Conservation (phyloP, 2,113 vertebrate species). For the Hippoglossus stenolepis region DNA sequence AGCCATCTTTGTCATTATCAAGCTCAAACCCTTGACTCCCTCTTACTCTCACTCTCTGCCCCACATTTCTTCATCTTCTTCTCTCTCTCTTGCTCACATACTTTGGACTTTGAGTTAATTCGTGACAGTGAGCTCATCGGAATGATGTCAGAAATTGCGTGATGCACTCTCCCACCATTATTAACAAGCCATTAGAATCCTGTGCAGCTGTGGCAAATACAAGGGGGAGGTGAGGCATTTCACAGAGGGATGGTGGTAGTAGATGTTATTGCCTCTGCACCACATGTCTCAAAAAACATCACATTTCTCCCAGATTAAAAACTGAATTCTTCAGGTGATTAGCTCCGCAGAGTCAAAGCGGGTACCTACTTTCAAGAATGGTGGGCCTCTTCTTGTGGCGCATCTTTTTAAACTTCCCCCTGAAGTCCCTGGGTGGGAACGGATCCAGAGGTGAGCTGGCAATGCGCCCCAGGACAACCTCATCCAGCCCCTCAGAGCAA, state of each 20-base stretch:
- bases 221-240: slow-evolving; percentile 64
- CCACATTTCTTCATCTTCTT: slow-evolving; percentile 15
- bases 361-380: slow-evolving; percentile 92
- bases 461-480: slow-evolving; percentile 77
- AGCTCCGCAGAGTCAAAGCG: slow-evolving; percentile 8
- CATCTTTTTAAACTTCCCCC: slow-evolving; percentile 88
- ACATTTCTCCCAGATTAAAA: slow-evolving; percentile 19
- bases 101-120: not conserved
- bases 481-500: slow-evolving; percentile 77
- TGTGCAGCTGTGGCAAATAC: slow-evolving; percentile 43
- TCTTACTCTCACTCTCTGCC: slow-evolving; percentile 3
- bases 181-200: slow-evolving; percentile 47
- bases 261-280: slow-evolving; percentile 13
- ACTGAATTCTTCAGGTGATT: not conserved
- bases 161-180: slow-evolving; percentile 27
- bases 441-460: slow-evolving; percentile 72
- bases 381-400: slow-evolving; percentile 91
- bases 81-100: not conserved
- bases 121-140: slow-evolving; percentile 4
- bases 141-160: not conserved
- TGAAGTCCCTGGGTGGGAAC: slow-evolving; percentile 81
- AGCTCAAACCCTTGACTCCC: slow-evolving; percentile 46
- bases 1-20: slow-evolving; percentile 71
- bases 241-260: slow-evolving; percentile 40
- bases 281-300: slow-evolving; percentile 1